phyloP scores from a whole-genome alignment of 2,113 vertebrate genomes.

The Corythaixoides concolor region DNA sequence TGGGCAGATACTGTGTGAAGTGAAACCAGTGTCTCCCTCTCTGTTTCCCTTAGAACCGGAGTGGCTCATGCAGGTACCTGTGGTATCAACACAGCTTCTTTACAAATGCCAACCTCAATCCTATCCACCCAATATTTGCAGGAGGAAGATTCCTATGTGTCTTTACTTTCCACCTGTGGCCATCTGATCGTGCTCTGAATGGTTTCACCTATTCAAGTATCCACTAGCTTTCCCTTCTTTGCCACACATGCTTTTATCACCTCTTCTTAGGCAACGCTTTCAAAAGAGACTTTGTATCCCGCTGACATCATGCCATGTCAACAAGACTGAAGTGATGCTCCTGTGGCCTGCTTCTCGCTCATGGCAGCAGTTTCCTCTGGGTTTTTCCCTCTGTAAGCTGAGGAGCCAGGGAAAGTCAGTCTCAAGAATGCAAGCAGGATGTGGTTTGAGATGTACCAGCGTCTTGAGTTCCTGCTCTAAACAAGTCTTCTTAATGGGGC shows the following conservation, averaged over 20 bases:
- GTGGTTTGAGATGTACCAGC: neutral
- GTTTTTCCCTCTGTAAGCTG: neutral
- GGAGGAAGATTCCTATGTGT: neutral
- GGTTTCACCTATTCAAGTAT: neutral
- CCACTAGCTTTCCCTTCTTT: neutral
- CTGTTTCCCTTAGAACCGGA: neutral
- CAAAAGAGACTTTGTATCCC: neutral
- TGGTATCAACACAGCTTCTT: fast-evolving
- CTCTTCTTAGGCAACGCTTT: neutral
- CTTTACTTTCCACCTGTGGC: neutral
- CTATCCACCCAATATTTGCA: fast-evolving
- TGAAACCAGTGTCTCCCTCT: neutral
- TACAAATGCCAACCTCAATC: fast-evolving
- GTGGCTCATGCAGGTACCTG: neutral
- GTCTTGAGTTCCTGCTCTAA: neutral
- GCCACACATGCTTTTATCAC: neutral
- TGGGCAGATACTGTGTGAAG: neutral
- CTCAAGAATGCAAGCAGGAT: neutral
- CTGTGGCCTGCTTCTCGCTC: neutral
- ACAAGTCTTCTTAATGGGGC: neutral
- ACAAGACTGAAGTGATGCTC: fast-evolving
- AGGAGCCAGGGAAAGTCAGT: neutral
- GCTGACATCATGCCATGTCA: fast-evolving
- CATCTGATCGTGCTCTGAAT: fast-evolving
- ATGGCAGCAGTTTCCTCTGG: neutral